These are phyloP conservation scores for Molorchus minor DNA, from an alignment of 2,888 invertebrate genomes.

Conservation along the genomic window DNA sequence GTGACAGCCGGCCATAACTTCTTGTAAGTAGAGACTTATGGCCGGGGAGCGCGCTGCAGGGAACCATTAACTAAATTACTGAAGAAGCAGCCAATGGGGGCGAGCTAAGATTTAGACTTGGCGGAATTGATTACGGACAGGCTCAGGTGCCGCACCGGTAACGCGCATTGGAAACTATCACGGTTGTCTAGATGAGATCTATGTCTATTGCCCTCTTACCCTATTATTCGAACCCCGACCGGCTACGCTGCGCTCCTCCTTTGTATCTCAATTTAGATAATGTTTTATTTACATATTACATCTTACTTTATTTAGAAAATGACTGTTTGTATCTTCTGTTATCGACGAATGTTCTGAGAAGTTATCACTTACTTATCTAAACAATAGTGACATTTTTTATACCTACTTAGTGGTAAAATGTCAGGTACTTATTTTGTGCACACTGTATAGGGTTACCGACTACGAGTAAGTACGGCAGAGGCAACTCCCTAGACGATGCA, in stretches of 20 bases:
- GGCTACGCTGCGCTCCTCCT: conserved; percentile 18
- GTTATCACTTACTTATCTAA: too few relatives aligned
- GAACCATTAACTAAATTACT: conserved; percentile 65
- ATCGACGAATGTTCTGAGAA: too few relatives aligned
- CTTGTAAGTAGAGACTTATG: conserved; percentile 62
- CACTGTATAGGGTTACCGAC: too few relatives aligned
- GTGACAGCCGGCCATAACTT: conserved; percentile 65
- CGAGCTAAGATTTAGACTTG: conserved; percentile 59
- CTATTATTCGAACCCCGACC: conserved; percentile 19
- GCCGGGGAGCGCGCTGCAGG: conserved; percentile 60
- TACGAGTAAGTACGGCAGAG: too few relatives aligned
- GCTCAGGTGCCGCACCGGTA: conserved; percentile 59
- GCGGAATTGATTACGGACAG: conserved; percentile 61
- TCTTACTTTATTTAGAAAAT: conserved; percentile 7
- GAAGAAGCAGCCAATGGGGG: conserved; percentile 61
- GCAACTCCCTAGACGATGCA: too few relatives aligned
- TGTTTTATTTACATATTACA: conserved; percentile 34
- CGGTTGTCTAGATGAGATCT: conserved; percentile 42
- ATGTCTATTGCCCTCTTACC: conserved; percentile 42
- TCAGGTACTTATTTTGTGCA: background rate
- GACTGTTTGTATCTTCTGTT: too few relatives aligned
- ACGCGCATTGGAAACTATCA: conserved; percentile 44
- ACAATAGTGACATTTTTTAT: too few relatives aligned
- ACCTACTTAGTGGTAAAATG: too few relatives aligned
- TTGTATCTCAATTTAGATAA: conserved; percentile 44